Evolutionary conservation across 1,140 invertebrate species (phyloP).

Genomic region (Periplaneta americana): DNA sequence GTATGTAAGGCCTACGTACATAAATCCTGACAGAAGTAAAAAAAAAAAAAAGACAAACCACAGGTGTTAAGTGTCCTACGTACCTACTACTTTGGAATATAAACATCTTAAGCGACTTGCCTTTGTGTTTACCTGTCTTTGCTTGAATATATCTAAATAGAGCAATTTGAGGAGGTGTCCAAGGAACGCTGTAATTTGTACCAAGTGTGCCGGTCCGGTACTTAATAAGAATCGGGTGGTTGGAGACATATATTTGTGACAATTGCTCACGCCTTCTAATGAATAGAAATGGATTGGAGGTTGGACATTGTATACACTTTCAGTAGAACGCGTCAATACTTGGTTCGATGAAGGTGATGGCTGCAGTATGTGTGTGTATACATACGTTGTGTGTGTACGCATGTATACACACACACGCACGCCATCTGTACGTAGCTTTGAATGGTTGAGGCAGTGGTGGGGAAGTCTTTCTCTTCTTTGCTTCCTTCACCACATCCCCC

Average conservation of each 20-base stretch:
- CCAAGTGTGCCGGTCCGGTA: neutral
- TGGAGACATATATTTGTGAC: neutral
- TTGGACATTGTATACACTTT: neutral
- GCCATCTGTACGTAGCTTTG: neutral
- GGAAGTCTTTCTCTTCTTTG: neutral
- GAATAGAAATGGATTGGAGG: neutral
- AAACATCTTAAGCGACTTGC: too few relatives aligned
- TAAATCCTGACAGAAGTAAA: too few relatives aligned
- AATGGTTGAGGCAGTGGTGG: neutral
- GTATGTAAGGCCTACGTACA: too few relatives aligned
- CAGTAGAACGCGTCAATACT: neutral
- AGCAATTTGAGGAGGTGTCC: neutral
- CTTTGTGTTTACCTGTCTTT: too few relatives aligned
- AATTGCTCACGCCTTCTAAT: neutral
- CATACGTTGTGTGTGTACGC: neutral
- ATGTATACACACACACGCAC: neutral
- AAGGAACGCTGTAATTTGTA: neutral
- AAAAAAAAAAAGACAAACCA: too few relatives aligned
- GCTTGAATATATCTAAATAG: too few relatives aligned
- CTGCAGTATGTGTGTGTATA: neutral
- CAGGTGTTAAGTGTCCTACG: too few relatives aligned
- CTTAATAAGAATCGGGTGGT: neutral
- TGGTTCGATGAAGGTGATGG: neutral
- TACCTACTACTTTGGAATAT: too few relatives aligned
- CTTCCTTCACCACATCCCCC: neutral